A percentile compares a stretch with the other conserved stretches of the same genome.
Evolutionary conservation across 2,797 vertebrate species (phyloP).

Genomic region (Heliangelus exortis): DNA sequence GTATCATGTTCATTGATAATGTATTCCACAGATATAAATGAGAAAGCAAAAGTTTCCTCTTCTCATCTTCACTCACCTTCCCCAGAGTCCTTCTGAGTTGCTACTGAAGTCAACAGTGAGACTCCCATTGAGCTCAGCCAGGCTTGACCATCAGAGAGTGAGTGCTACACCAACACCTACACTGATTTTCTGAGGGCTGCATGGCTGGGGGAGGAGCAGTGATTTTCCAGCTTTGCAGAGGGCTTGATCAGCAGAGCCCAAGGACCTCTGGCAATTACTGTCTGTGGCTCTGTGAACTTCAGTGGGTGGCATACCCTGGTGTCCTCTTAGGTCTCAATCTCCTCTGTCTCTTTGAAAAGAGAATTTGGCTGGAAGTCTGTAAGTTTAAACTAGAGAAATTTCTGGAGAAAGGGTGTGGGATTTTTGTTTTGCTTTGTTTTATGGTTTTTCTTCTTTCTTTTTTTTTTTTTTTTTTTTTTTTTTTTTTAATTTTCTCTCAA

Average conservation of each 20-base stretch:
- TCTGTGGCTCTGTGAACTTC: neutral
- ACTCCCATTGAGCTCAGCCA: neutral
- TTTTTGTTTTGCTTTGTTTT: neutral
- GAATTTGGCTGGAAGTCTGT: neutral
- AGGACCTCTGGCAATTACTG: neutral
- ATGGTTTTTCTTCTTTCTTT: rapidly evolving
- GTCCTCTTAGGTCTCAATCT: neutral
- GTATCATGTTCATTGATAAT: neutral
- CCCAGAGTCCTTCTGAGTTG: neutral
- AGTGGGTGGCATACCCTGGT: neutral
- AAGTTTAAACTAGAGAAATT: neutral
- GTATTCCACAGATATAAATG: neutral
- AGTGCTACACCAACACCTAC: neutral
- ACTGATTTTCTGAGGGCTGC: neutral
- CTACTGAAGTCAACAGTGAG: neutral
- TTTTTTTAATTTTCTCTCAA: conserved; percentile 1
- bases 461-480: neutral
- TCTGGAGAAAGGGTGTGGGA: rapidly evolving
- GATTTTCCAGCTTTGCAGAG: neutral
- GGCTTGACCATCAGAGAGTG: rapidly evolving
- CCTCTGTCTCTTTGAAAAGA: neutral
- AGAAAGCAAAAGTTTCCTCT: neutral
- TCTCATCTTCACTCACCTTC: rapidly evolving
- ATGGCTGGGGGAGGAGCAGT: rapidly evolving
- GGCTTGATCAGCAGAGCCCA: neutral